Evolutionary conservation across 2,797 vertebrate genomes (phyloP).

Genomic region (Helarctos malayanus): DNA sequence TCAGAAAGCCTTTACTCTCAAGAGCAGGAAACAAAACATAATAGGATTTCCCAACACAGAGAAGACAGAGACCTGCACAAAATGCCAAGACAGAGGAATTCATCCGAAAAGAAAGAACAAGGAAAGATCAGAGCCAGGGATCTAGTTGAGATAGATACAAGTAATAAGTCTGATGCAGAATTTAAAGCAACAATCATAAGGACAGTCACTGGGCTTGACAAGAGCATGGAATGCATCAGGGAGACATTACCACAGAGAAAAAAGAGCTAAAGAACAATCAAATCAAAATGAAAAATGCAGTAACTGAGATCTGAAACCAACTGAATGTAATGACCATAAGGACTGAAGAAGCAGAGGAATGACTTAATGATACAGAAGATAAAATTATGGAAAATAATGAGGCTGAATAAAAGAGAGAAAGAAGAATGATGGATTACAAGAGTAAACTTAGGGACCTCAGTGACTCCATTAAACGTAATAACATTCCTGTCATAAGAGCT

Average conservation of each 20-base stretch:
- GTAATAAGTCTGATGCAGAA: not conserved
- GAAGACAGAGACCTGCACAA: not conserved
- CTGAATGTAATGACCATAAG: not conserved
- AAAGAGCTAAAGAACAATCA: not conserved
- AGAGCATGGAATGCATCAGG: not conserved
- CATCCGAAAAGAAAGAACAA: not conserved
- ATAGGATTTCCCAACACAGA: not conserved
- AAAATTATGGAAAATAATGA: not conserved
- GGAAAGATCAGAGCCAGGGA: not conserved
- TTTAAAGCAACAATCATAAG: not conserved
- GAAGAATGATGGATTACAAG: not conserved
- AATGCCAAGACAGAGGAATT: not conserved
- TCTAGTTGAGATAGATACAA: not conserved
- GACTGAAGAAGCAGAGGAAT: not conserved
- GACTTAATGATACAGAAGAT: not conserved
- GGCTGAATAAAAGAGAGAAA: not conserved
- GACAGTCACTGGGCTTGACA: not conserved
- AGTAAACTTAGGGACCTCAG: not conserved
- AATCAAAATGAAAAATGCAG: not conserved
- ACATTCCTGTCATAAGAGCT: not conserved
- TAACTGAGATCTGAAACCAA: not conserved
- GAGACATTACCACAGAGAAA: not conserved
- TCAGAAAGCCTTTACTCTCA: not conserved
- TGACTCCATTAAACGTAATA: not conserved
- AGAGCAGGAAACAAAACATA: not conserved